These are phyloP conservation scores for Himalopsyche kuldschensis DNA, from an alignment of 2,888 invertebrate species.

Conservation along the genomic window DNA sequence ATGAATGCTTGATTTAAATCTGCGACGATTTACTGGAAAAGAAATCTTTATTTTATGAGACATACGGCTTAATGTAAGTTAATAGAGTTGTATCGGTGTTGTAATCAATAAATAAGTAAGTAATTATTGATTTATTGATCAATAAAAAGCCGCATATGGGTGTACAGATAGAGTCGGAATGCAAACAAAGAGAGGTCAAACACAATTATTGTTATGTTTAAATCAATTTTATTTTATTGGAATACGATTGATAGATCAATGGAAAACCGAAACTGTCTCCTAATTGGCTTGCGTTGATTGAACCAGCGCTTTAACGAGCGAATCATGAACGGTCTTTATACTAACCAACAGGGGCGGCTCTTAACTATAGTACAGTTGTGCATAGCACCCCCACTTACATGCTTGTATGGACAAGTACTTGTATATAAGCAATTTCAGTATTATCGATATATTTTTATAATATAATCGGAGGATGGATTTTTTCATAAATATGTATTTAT, in stretches of 20 bases:
- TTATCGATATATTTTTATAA: too few species aligned
- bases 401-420: too few species aligned
- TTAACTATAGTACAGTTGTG: too few species aligned
- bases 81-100: neutral
- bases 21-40: too few species aligned
- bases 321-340: neutral
- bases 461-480: too few species aligned
- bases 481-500: too few species aligned
- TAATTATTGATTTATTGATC: neutral
- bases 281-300: neutral
- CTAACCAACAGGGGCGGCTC: too few species aligned
- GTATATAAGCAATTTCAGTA: too few species aligned
- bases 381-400: too few species aligned
- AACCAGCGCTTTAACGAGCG: neutral
- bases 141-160: neutral
- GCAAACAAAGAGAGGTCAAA: neutral
- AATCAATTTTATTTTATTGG: neutral
- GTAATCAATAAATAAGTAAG: neutral
- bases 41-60: too few species aligned
- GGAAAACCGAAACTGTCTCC: neutral
- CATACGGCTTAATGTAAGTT: too few species aligned
- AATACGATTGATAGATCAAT: neutral
- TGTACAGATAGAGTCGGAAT: neutral
- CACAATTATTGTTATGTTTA: neutral
- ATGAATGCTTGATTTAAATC: too few species aligned